Base-by-base conservation (phyloP, 2,888 invertebrate genomes). In the Apamea crenata region DNA sequence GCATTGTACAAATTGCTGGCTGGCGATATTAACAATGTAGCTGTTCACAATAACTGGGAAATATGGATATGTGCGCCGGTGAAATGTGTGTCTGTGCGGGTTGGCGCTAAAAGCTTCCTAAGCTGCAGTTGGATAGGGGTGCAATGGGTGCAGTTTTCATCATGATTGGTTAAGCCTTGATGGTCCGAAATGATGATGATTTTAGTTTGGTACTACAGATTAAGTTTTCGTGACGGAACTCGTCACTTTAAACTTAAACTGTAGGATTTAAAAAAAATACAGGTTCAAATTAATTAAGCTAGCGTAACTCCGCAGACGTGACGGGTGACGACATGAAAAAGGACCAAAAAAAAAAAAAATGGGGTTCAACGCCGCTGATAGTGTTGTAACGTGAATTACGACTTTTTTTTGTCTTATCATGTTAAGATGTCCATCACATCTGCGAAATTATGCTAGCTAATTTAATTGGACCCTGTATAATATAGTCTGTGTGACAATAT, bases 11-110 rank as follows among this genome's bases (percentile, higher is more conserved):
- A 87, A 84, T 88, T 84, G 82, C 84, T 81, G 65, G 80, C 76
- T 32, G 25, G 73, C 74, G 76, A 79, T 89, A 88, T 86, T 89
- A 87, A 88, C 90, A 84, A 70, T 74, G 88, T 73, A 78, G 29
- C 70, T 67, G 67, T 53, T 65, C 71, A 81, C 78, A 77, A 83
- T 81, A 87, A 74, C 69, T 14, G 76, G 76, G 69, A 88, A 70
- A 84, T 86, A 83, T 85, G 77, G 78, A 66, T 77, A 67, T 80
- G 85, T 81, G 29, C 4, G 67, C 67, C 29, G 59, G 75, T 84
- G 77, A 80, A 78, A 81, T 81, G 76, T 83, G 63, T 67, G 81
- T 69, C 66, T 84, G 75, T 72, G 21, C 18, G 44, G 65, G 80
- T 47, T 75, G 72, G 67, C 69, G 25, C 74, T 85, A 73, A 87